Evolutionary conservation across 2,888 invertebrate genomes (phyloP).

Genomic region (Lacanobia wlatinum): DNA sequence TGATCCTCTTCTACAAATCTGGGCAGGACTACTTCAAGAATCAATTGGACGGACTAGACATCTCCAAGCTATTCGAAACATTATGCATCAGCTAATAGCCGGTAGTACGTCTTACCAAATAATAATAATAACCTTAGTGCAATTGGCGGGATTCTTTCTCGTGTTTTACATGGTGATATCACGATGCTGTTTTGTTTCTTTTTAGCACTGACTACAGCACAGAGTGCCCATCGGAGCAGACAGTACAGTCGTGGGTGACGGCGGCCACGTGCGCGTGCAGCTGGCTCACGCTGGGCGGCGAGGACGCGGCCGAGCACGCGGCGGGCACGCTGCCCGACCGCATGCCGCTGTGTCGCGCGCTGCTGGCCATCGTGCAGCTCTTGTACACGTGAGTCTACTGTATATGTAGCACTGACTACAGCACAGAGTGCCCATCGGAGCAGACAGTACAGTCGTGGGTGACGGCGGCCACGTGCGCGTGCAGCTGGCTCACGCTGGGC

Average conservation of each 20-base stretch:
- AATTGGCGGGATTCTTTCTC: too few relatives aligned
- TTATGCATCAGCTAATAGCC: too few relatives aligned
- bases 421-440: constrained; percentile 78
- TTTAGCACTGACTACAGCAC: constrained; percentile 77
- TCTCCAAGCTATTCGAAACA: too few relatives aligned
- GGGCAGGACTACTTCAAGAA: too few relatives aligned
- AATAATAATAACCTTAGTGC: too few relatives aligned
- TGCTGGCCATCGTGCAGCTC: constrained; percentile 81
- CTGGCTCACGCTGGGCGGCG: constrained; percentile 84
- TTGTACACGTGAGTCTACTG: constrained; percentile 79
- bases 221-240: constrained; percentile 78
- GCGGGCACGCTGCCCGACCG: constrained; percentile 79
- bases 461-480: constrained; percentile 81
- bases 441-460: constrained; percentile 79
- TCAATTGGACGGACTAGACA: too few relatives aligned
- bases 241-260: constrained; percentile 79
- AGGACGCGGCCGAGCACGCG: constrained; percentile 75
- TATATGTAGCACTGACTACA: constrained; percentile 77
- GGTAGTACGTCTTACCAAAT: too few relatives aligned
- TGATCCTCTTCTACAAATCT: too few relatives aligned
- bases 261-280: constrained; percentile 83
- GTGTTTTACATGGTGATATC: too few relatives aligned
- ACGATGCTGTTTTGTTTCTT: background rate
- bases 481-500: constrained; percentile 83
- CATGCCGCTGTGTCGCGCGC: constrained; percentile 82